A percentile compares a stretch with the other conserved stretches of the same genome.
Conservation (phyloP, 2,888 invertebrate genomes). For the Phortica magna region DNA sequence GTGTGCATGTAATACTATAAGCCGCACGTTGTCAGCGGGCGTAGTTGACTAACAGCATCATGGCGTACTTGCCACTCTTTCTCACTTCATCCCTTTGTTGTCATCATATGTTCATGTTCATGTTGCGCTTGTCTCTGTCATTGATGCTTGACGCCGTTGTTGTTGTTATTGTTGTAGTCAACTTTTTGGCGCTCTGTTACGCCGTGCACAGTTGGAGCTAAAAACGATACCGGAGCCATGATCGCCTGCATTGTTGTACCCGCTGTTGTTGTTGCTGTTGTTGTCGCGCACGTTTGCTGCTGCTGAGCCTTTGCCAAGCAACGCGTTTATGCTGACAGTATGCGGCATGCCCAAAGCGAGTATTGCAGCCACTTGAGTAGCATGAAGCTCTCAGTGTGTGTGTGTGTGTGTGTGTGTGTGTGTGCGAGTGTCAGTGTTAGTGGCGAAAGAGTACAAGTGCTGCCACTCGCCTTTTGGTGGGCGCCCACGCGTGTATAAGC, state of each 20-base stretch:
- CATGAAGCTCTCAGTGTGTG: neutral
- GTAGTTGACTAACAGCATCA: neutral
- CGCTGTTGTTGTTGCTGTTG: neutral
- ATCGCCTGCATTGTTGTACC: neutral
- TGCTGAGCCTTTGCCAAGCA: neutral
- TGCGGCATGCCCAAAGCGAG: neutral
- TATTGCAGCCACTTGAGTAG: neutral
- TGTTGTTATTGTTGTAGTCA: neutral
- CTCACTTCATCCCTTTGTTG: neutral
- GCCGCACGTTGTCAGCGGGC: slow-evolving; percentile 44
- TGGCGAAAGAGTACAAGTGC: neutral
- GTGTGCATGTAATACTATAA: slow-evolving; percentile 64
- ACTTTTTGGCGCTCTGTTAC: slow-evolving; percentile 5
- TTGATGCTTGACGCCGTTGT: neutral
- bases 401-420: neutral
- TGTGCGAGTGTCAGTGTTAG: neutral
- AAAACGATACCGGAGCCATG: slow-evolving; percentile 12
- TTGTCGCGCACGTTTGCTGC: neutral
- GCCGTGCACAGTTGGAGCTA: slow-evolving; percentile 16
- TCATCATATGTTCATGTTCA: neutral
- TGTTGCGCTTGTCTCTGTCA: slow-evolving; percentile 2
- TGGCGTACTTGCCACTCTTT: neutral
- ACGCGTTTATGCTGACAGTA: neutral
- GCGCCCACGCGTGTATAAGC: slow-evolving; percentile 48
- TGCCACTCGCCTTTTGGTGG: slow-evolving; percentile 26